These are phyloP conservation scores for Reinhardtius hippoglossoides DNA, from an alignment of 2,113 vertebrate species.

Conservation along the genomic window DNA sequence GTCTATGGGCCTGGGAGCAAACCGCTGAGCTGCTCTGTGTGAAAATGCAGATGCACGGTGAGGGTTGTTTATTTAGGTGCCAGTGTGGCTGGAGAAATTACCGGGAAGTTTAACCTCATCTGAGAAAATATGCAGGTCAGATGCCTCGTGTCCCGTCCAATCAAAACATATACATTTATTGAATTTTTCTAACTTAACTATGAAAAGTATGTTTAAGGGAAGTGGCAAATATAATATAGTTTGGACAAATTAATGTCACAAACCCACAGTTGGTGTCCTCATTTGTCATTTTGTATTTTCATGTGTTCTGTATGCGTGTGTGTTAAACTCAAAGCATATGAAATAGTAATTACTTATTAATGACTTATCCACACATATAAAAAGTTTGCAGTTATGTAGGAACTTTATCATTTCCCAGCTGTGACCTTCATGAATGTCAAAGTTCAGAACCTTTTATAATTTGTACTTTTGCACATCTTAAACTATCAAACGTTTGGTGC, in stretches of 20 bases:
- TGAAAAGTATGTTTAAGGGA: conserved; percentile 20
- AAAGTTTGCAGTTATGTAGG: conserved; percentile 8
- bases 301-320: background rate
- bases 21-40: conserved; percentile 63
- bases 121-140: conserved; percentile 56
- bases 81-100: conserved; percentile 69
- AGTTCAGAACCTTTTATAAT: conserved; percentile 56
- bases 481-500: conserved; percentile 53
- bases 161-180: conserved; percentile 25
- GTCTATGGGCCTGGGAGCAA: conserved; percentile 53
- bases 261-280: conserved; percentile 13
- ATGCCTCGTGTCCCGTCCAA: conserved; percentile 45
- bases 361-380: conserved; percentile 12
- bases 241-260: conserved; percentile 3
- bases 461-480: conserved; percentile 43
- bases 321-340: background rate
- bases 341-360: conserved; percentile 11
- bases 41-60: conserved; percentile 58
- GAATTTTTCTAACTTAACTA: background rate
- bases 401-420: conserved; percentile 23
- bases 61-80: conserved; percentile 76
- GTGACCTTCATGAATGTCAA: conserved; percentile 21
- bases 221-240: conserved; percentile 8
- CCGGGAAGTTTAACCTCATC: conserved; percentile 57
- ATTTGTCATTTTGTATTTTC: conserved; percentile 37